Evolutionary conservation across 2,113 vertebrate genomes (phyloP), one percentile per base, ranked within the genome.

Genomic region (Etheostoma spectabile): DNA sequence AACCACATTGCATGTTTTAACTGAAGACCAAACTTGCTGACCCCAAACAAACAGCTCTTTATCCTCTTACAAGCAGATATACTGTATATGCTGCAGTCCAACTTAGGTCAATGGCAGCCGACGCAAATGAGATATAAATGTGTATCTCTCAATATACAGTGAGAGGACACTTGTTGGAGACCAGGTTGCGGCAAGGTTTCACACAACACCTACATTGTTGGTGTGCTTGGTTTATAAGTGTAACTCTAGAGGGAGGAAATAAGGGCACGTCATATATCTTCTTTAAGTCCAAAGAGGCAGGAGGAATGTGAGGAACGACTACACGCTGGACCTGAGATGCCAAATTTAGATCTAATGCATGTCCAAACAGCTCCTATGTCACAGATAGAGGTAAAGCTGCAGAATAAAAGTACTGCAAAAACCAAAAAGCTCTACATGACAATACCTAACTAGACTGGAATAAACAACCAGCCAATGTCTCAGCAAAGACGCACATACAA

Each of bases 11-110:
- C 88, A 88, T 88, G 88, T 75, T 76, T 8, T 11, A 63, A 61
- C 63, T 74, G 12, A 62, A 72, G 73, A 67, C 67, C 60, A 60
- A 86, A 62, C 53, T 63, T 8, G 13, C 48, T 49, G 79, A 56
- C 48, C 60, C 35, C 16, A 79, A 86, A 88, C 85, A 91, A 91
- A 61, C 3, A 30, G 77, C 72, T 30, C 86, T 92, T 92, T 88
- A 82, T 90, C 27, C 75, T 8, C 19, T 16, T 33, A 46, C 63
- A 6, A 73, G 73, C 80, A 64, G 16, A 82, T 59, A 46, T 27
- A 65, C 30, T 8, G 35, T 35, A 38, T 38, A 45, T 81, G 89
- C 16, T 49, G 19, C 53, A 5, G 22, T n/a, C 65, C 53, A 6
- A 49, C 74, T 61, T 79, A 52, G 56, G 66, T 8, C 69, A 6